phyloP scores from a whole-genome alignment of 2,888 invertebrate genomes.

The Melolontha melolontha region DNA sequence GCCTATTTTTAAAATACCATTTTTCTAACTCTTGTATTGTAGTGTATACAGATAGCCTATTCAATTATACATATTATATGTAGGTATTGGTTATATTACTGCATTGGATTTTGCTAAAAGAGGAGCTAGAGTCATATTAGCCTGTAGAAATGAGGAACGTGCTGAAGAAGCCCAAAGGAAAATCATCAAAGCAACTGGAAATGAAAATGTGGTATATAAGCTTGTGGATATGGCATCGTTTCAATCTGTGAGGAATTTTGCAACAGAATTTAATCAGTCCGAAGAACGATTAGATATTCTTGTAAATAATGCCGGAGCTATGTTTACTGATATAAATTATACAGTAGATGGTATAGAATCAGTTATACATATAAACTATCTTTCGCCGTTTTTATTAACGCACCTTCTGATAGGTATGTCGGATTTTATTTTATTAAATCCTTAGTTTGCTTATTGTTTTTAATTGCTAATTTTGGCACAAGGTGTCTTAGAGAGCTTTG shows the following conservation, averaged over 20 bases:
- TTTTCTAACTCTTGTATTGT: no score
- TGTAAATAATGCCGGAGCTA: constrained; percentile 74
- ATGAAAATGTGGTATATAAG: constrained; percentile 59
- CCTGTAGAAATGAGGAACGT: constrained; percentile 63
- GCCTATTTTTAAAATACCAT: no score
- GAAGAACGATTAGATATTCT: constrained; percentile 72
- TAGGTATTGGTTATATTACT: constrained; percentile 64
- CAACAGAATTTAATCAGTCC: constrained; percentile 67
- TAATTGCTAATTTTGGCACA: no score
- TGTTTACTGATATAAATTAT: constrained; percentile 63
- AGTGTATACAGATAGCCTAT: no score
- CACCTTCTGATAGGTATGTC: constrained; percentile 64
- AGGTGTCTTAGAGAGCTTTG: no score
- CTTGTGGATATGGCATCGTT: constrained; percentile 69
- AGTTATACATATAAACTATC: constrained; percentile 62
- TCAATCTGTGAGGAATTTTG: constrained; percentile 71
- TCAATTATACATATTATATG: no score
- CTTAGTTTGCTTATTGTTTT: neutral
- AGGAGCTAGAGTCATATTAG: constrained; percentile 68
- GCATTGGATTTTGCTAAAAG: constrained; percentile 64
- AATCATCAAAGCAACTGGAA: constrained; percentile 57
- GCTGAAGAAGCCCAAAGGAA: constrained; percentile 45
- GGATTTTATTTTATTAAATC: no score
- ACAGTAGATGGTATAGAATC: constrained; percentile 74
- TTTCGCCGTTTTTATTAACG: constrained; percentile 71